These are phyloP conservation scores for Eulithis testata DNA, from an alignment of 2,888 invertebrate genomes.

Conservation along the genomic window DNA sequence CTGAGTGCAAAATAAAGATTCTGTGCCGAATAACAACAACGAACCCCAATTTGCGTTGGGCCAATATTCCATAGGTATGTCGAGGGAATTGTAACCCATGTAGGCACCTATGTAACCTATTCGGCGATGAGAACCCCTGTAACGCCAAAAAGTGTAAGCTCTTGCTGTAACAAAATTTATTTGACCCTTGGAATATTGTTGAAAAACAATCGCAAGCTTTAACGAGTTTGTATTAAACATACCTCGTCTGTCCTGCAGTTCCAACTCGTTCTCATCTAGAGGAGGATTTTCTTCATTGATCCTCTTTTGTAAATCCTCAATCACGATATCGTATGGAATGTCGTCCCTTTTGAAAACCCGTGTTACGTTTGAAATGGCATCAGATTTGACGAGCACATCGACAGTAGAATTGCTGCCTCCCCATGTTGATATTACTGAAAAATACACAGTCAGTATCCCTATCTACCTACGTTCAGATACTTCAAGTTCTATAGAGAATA, in stretches of 20 bases:
- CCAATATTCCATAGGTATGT: constrained; percentile 85
- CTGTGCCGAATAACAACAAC: constrained; percentile 71
- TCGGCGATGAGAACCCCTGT: constrained; percentile 76
- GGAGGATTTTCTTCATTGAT: constrained; percentile 93
- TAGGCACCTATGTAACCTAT: constrained; percentile 75
- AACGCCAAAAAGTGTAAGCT: constrained; percentile 85
- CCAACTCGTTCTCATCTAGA: constrained; percentile 86
- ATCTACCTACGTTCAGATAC: background rate
- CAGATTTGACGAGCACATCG: constrained; percentile 89
- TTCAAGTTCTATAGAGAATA: background rate
- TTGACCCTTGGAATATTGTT: constrained; percentile 69
- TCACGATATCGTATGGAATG: constrained; percentile 88
- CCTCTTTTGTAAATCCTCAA: constrained; percentile 90
- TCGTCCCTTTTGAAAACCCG: constrained; percentile 85
- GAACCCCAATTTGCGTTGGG: constrained; percentile 86
- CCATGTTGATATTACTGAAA: constrained; percentile 87
- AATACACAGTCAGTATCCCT: constrained; percentile 7
- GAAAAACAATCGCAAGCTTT: constrained; percentile 28
- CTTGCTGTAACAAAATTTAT: constrained; percentile 82
- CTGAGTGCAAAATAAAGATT: constrained; percentile 54
- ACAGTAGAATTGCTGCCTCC: constrained; percentile 85
- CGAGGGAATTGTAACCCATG: constrained; percentile 83
- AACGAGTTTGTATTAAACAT: constrained; percentile 46
- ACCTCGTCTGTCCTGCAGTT: constrained; percentile 89
- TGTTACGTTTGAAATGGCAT: constrained; percentile 86